These are phyloP conservation scores for Brachypodius melanocephalos DNA, from an alignment of 2,113 vertebrate genomes.

Conservation along the genomic window DNA sequence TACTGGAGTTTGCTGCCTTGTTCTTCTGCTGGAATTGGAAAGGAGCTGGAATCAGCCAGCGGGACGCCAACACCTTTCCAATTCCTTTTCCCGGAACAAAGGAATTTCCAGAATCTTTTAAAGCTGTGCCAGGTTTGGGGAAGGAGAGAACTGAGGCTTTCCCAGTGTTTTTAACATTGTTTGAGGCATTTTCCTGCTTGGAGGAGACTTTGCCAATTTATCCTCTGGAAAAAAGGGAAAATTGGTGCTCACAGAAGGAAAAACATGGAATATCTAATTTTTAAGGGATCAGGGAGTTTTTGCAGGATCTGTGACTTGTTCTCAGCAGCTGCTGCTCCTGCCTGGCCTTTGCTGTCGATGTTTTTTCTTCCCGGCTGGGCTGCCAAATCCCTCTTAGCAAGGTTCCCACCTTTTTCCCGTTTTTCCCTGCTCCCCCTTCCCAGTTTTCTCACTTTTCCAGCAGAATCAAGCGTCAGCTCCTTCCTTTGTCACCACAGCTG, in stretches of 20 bases:
- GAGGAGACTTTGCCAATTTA: neutral
- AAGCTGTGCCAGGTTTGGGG: rapidly evolving
- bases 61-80: neutral
- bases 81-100: neutral
- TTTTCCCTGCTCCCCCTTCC: neutral
- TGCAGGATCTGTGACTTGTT: neutral
- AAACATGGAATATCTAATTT: neutral
- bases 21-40: neutral
- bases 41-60: neutral
- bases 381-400: neutral
- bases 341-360: neutral
- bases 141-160: neutral
- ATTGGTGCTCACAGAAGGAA: rapidly evolving
- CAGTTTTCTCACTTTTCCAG: neutral
- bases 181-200: neutral
- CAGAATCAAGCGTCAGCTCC: neutral
- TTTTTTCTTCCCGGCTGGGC: neutral
- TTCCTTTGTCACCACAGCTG: neutral
- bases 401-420: neutral
- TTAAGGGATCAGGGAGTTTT: neutral
- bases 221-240: neutral
- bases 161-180: neutral
- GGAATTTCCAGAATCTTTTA: neutral
- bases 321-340: neutral
- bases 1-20: neutral